Base-by-base conservation (phyloP, 2,797 vertebrate species). In the Tapirus indicus region DNA sequence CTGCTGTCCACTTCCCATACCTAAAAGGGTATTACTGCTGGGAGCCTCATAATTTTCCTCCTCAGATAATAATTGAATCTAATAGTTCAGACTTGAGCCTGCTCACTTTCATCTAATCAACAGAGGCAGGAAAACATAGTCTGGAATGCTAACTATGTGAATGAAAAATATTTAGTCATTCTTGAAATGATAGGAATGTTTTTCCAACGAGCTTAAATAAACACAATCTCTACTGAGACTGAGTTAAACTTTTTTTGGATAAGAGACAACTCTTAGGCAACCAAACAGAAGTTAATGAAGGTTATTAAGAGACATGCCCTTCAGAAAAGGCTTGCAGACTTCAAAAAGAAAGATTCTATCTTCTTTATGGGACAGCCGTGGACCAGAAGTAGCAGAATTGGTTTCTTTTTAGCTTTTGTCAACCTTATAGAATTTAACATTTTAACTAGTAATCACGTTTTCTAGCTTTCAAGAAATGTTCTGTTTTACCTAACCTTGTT, bases 131-230 rank as follows among this genome's bases (percentile, higher is more conserved):
- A 98, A 97, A 98, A 98, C 98, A 98, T 97, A 96, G 98, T 92
- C 98, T 98, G 99, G 98, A 99, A 99, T 99, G 98, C 75, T 1
- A 99, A 98, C 98, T 99, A 99, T 99, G 99, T 98, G 98, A 95
- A 98, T 98, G 99, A 99, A 99, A 99, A 99, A 99, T 99, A 99
- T 99, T 99, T 99, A 99, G 99, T 99, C 99, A 99, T 98, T 99
- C 99, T 99, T 99, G 99, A 99, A 99, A 99, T 99, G 99, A 99
- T 99, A 98, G 99, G 99, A 99, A 99, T 99, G 99, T 99, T 99
- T 99, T 99, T 99, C 98, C 98, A 99, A 98, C 99, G 98, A 99
- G 98, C 99, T 99, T 99, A 99, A 99, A 98, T 99, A 99, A 99
- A 99, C 98, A 98, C 98, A 98, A 98, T 98, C 98, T 98, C 98